Conservation (phyloP, 2,797 vertebrate genomes). For the Chelon labrosus region DNA sequence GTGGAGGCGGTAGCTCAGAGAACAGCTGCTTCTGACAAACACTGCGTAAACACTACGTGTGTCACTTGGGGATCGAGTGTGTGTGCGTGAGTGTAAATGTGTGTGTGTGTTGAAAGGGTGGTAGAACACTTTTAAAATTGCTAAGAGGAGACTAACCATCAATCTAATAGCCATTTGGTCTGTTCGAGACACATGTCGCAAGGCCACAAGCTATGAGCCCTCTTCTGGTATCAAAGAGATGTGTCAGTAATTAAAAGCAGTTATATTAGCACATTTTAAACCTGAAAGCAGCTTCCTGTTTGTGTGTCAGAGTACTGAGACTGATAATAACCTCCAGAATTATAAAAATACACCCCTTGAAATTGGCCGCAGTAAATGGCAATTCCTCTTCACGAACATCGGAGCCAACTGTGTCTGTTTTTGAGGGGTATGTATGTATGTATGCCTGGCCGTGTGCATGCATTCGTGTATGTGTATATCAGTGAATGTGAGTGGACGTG, state of each 20-base stretch:
- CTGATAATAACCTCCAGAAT: constrained; percentile 14
- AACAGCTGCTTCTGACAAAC: constrained; percentile 80
- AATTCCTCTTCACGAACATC: constrained; percentile 21
- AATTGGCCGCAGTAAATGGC: constrained; percentile 4
- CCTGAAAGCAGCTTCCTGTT: constrained; percentile 13
- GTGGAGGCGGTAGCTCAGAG: constrained; percentile 69
- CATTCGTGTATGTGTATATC: not conserved
- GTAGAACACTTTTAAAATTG: constrained; percentile 51
- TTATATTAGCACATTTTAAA: constrained; percentile 6
- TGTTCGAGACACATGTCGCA: constrained; percentile 43
- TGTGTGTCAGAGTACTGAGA: constrained; percentile 11
- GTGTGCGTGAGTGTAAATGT: constrained; percentile 16
- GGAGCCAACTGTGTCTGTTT: constrained; percentile 5
- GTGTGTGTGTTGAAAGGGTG: constrained; percentile 41
- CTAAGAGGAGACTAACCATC: constrained; percentile 45
- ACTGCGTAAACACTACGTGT: constrained; percentile 62
- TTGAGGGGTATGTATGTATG: constrained; percentile 10
- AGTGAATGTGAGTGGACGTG: not conserved
- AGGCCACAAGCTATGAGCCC: constrained; percentile 18
- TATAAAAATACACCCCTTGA: constrained; percentile 21
- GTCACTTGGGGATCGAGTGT: constrained; percentile 62
- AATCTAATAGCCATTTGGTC: constrained; percentile 43
- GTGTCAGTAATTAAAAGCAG: constrained; percentile 22
- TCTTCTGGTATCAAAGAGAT: constrained; percentile 27
- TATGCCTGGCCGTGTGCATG: constrained; percentile 4